Evolutionary conservation across 2,113 vertebrate genomes (phyloP).

Genomic region (Tragelaphus scriptus): DNA sequence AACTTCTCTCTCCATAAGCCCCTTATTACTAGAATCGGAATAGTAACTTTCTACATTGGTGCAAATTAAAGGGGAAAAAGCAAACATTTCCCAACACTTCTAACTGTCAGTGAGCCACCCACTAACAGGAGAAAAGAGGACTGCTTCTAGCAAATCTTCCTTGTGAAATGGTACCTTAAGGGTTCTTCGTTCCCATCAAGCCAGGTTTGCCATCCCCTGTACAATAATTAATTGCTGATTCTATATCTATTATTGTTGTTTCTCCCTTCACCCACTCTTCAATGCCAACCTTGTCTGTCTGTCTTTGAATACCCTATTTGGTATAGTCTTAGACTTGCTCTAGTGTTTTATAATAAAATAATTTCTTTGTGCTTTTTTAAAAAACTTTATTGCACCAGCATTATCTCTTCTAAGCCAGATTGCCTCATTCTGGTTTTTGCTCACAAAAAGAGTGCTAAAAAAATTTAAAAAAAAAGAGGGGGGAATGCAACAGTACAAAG

Average conservation of each 20-base stretch:
- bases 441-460: neutral
- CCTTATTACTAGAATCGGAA: neutral
- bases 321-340: slow-evolving; percentile 10
- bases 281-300: neutral
- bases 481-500: neutral
- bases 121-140: neutral
- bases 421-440: neutral
- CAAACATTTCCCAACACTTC: slow-evolving; percentile 13
- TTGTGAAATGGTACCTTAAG: neutral
- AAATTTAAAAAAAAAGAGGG: neutral
- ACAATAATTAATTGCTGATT: neutral
- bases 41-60: neutral
- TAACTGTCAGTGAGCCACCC: neutral
- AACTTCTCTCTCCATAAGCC: neutral
- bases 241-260: neutral
- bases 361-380: neutral
- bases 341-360: neutral
- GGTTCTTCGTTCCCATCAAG: neutral
- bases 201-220: neutral
- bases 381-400: neutral
- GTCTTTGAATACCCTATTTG: neutral
- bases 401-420: neutral
- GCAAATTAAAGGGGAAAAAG: slow-evolving; percentile 10
- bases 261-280: neutral
- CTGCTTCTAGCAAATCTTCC: neutral